Conservation (phyloP, 2,888 invertebrate genomes). For the Parnassius smintheus region DNA sequence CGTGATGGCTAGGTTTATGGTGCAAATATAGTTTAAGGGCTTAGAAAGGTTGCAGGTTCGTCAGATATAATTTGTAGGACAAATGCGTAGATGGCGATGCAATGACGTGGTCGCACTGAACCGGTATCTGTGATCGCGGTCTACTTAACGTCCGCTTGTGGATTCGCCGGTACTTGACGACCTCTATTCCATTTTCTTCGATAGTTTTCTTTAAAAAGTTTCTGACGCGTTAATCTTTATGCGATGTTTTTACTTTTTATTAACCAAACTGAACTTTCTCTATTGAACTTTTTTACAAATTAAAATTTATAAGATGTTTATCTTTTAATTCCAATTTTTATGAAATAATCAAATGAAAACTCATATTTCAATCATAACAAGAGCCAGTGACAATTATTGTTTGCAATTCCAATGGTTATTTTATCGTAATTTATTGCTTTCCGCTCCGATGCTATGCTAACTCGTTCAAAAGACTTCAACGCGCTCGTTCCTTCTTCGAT, state of each 20-base stretch:
- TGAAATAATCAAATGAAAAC: background rate
- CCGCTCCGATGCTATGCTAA: slow-evolving; percentile 6
- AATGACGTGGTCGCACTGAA: slow-evolving; percentile 24
- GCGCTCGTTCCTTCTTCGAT: slow-evolving; percentile 3
- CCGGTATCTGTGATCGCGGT: slow-evolving; percentile 22
- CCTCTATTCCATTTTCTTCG: slow-evolving; percentile 12
- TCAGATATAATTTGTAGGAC: background rate
- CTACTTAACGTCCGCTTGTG: slow-evolving; percentile 13
- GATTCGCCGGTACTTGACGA: slow-evolving; percentile 12
- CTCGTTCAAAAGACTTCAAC: slow-evolving; percentile 27
- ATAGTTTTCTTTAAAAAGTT: slow-evolving; percentile 1
- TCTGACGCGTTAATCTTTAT: background rate
- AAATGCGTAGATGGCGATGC: slow-evolving; percentile 4
- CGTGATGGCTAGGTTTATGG: too few species aligned
- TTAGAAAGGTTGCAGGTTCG: slow-evolving; percentile 1
- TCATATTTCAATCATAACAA: background rate
- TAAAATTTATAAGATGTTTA: too few species aligned
- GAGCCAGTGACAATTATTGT: background rate
- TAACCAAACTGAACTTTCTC: too few species aligned
- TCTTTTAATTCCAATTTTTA: too few species aligned
- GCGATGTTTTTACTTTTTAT: too few species aligned
- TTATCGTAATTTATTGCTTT: background rate
- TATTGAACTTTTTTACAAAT: too few species aligned
- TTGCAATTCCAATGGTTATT: background rate
- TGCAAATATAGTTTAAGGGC: too few species aligned